These are phyloP conservation scores for Etheostoma perlongum DNA, from an alignment of 2,797 vertebrate genomes.

Conservation along the genomic window DNA sequence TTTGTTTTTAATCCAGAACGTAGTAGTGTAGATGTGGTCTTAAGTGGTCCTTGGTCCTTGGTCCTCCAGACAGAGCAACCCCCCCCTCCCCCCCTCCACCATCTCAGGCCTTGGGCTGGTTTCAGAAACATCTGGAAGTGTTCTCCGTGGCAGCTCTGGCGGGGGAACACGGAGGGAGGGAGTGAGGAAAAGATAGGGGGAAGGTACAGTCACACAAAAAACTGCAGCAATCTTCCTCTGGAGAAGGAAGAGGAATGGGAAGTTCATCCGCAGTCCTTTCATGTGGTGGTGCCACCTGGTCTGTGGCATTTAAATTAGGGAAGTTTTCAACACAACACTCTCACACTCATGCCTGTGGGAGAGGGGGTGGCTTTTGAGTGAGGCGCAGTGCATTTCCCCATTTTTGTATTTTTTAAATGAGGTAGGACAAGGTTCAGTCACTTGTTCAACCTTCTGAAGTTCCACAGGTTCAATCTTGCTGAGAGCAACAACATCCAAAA, in stretches of 20 bases:
- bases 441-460: constrained; percentile 33
- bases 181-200: not conserved
- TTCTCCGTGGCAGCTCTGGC: constrained; percentile 54
- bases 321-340: constrained; percentile 6
- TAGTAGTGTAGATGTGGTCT: too few species aligned
- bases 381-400: constrained; percentile 16
- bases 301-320: constrained; percentile 17
- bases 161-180: constrained; percentile 27
- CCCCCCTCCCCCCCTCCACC: not conserved
- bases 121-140: constrained; percentile 74
- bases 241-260: not conserved
- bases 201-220: not conserved
- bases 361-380: not conserved
- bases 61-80: not conserved
- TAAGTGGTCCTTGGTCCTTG: not conserved
- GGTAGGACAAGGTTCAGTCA: constrained; percentile 52
- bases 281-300: constrained; percentile 37
- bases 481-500: constrained; percentile 22
- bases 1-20: too few species aligned
- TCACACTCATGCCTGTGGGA: constrained; percentile 6
- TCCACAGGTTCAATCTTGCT: constrained; percentile 61
- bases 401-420: constrained; percentile 26
- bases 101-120: constrained; percentile 38
- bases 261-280: constrained; percentile 7
- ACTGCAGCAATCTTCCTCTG: not conserved